A percentile compares a stretch with the other conserved stretches of the same genome.
Conservation (phyloP, 2,797 vertebrate species). For the Masticophis lateralis region DNA sequence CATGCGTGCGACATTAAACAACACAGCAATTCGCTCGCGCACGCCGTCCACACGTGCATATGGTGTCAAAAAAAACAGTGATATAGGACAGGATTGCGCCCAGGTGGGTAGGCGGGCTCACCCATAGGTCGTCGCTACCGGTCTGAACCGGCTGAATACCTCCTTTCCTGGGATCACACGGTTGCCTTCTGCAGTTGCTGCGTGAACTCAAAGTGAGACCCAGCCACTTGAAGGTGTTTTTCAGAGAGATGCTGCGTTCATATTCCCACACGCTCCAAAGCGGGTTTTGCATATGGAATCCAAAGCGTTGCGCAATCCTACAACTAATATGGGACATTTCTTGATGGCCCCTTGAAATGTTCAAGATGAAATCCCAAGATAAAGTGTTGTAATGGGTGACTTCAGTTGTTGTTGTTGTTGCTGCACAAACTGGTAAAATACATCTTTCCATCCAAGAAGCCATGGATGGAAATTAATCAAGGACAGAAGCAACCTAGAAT, state of each 20-base stretch:
- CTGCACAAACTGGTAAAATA: not conserved
- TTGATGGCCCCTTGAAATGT: not conserved
- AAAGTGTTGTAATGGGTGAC: not conserved
- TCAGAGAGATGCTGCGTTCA: not conserved
- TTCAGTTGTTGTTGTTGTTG: not conserved
- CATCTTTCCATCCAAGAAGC: not conserved
- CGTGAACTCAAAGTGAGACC: not conserved
- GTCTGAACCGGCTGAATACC: not conserved
- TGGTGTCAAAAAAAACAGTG: no score
- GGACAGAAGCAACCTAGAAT: not conserved
- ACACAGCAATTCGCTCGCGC: no score
- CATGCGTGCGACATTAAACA: no score
- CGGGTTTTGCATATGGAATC: not conserved
- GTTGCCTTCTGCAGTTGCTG: not conserved
- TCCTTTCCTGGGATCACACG: not conserved
- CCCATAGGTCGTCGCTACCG: no score
- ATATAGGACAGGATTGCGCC: no score
- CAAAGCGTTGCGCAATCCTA: not conserved
- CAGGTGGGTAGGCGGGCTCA: no score
- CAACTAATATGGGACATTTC: not conserved
- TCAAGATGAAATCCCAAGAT: not conserved
- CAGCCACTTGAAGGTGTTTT: not conserved
- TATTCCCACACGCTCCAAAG: not conserved
- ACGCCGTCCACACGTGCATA: no score
- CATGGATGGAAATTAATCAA: not conserved